phyloP scores from a whole-genome alignment of 2,888 invertebrate genomes.

The Tipula lateralis region DNA sequence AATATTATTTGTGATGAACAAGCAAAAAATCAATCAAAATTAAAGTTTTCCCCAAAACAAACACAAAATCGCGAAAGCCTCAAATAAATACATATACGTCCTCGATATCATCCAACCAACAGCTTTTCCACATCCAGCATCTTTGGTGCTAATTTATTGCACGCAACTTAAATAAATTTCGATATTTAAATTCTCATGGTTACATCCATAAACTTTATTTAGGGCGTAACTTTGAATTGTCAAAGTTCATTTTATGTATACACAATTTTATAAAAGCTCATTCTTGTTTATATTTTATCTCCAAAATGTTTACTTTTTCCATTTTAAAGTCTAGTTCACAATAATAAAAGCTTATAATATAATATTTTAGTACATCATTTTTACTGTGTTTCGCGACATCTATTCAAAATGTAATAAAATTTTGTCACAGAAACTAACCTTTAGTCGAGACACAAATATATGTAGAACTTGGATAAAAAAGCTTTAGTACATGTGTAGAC shows the following conservation, averaged over 20 bases:
- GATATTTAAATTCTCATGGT: background rate
- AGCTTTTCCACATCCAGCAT: background rate
- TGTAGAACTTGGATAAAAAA: background rate
- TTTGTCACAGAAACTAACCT: background rate
- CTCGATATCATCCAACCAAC: background rate
- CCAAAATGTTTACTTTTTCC: background rate
- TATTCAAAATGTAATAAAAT: background rate
- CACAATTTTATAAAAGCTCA: background rate
- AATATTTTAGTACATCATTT: background rate
- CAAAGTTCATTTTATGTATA: background rate
- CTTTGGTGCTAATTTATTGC: background rate
- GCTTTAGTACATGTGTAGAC: background rate
- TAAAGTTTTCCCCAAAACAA: background rate
- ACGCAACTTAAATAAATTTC: background rate
- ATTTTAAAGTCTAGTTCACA: background rate
- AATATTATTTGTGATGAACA: background rate
- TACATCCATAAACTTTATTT: background rate
- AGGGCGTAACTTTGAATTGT: background rate
- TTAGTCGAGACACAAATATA: background rate
- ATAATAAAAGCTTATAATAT: background rate
- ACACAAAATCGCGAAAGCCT: background rate
- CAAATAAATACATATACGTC: too few species aligned
- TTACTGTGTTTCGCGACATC: background rate
- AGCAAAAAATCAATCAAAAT: conserved; percentile 11
- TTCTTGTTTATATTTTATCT: too few species aligned